These are phyloP conservation scores for Masticophis lateralis DNA, from an alignment of 2,797 vertebrate species.

Conservation along the genomic window DNA sequence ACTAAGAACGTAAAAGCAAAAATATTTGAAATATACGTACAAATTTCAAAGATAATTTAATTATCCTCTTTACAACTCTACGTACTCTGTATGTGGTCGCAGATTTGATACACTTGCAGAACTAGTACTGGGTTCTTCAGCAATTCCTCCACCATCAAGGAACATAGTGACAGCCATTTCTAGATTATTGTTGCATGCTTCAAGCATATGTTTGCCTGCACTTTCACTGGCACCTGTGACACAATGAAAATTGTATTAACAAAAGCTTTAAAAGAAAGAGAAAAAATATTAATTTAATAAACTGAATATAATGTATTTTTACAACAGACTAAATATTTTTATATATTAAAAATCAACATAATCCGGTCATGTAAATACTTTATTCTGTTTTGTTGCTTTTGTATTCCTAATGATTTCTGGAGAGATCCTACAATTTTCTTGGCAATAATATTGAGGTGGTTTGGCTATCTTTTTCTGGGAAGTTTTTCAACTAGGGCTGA, in stretches of 20 bases:
- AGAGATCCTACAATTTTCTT: not conserved
- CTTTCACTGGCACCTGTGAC: slow-evolving; percentile 92
- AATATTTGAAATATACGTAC: not conserved
- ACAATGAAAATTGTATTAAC: slow-evolving; percentile 31
- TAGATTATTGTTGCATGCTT: slow-evolving; percentile 97
- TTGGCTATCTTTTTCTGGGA: not conserved
- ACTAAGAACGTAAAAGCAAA: not conserved
- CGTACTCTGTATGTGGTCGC: slow-evolving; percentile 80
- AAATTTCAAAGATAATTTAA: not conserved
- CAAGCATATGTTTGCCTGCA: slow-evolving; percentile 95
- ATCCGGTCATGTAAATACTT: not conserved
- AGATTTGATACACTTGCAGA: slow-evolving; percentile 86
- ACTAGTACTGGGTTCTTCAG: slow-evolving; percentile 97
- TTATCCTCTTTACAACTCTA: slow-evolving; percentile 16
- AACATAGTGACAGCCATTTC: slow-evolving; percentile 99
- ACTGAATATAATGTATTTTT: not conserved
- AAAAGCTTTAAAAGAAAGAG: not conserved
- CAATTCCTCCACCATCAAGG: slow-evolving; percentile 91
- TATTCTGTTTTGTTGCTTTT: not conserved
- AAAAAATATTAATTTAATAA: not conserved
- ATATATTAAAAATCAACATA: not conserved
- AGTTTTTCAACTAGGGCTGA: not conserved
- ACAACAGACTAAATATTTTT: not conserved
- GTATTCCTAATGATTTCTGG: not conserved
- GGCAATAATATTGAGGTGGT: not conserved